Base-by-base conservation (phyloP, 2,113 vertebrate genomes). In the Cervus canadensis region DNA sequence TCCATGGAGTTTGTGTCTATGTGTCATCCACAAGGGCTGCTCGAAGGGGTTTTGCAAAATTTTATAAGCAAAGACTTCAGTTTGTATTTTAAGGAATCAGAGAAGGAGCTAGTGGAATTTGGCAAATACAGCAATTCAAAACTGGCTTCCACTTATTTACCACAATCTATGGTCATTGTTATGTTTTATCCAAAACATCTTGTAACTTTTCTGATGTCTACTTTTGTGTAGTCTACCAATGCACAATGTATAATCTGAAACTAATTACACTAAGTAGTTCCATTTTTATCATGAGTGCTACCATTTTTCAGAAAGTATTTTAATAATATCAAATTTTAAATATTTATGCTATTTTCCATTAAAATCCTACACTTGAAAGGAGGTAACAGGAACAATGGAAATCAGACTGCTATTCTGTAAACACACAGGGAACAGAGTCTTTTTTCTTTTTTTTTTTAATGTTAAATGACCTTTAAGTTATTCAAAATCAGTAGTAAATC, bases 301-400 rank as follows among this genome's bases (percentile, higher is more conserved):
- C n/a, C 19, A 3, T 82, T 62, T 71, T 93, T 60, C 43, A 92
- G 82, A 67, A 96, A 95, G 56, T 40, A 79, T 9, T 94, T 94
- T 87, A 88, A 28, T 67, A 28, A 67, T 30, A 52, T 74, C 16
- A 26, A 5, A 67, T 92, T 74, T 78, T 92, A 82, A 95, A 83
- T 56, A n/a, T 17, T 76, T 33, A 5, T 60, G 40, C 52, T 74
- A 3, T 52, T 96, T 96, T 84, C 13, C 13, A 13, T 54, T 57
- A 67, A 33, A 45, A 62, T 40, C 50, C 45, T 79, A 21, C n/a
- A 14, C 23, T 62, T 71, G n/a, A 45, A 28, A 88, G 60, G 84
- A 94, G 57, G 21, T 40, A 45, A 15, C 5, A 45, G 9, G 17
- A 64, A 43, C 48, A 15, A 0, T 33, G 40, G 88, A 93, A 94